A percentile compares a stretch with the other conserved stretches of the same genome.
Conservation (phyloP, 2,113 vertebrate genomes). For the Loxodonta africana region DNA sequence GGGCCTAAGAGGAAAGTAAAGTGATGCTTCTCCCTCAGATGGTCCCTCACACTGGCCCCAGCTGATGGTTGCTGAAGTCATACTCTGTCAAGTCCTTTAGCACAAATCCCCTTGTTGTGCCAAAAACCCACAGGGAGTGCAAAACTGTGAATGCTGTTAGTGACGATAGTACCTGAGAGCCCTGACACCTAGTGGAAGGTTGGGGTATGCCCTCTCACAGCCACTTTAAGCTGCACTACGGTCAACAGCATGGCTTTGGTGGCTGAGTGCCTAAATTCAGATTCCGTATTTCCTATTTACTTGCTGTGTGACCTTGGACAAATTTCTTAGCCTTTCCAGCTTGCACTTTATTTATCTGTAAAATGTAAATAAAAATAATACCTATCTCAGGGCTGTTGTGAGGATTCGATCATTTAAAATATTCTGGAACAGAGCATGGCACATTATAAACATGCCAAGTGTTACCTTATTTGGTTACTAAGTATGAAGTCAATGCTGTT, state of each 20-base stretch:
- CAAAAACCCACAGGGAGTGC: background rate
- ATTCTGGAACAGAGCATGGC: background rate
- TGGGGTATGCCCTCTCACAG: background rate
- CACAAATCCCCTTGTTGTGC: background rate
- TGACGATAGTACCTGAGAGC: too few species aligned
- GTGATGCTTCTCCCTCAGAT: background rate
- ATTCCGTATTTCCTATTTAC: background rate
- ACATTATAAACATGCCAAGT: background rate
- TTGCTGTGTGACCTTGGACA: background rate
- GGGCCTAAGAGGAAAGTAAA: background rate
- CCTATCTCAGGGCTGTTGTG: background rate
- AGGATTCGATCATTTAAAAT: conserved; percentile 22
- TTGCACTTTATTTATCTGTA: background rate
- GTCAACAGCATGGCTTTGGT: background rate
- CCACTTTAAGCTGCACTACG: background rate
- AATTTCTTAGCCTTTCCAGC: background rate
- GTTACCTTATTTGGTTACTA: background rate
- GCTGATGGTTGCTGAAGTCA: background rate
- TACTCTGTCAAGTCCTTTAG: background rate
- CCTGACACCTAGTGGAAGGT: background rate
- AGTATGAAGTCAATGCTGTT: background rate
- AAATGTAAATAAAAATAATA: background rate
- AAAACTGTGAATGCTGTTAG: background rate
- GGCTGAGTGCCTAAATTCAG: background rate
- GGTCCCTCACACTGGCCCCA: background rate